Percentiles rank a stretch among this genome's conserved stretches.
Evolutionary conservation across 2,113 vertebrate species (phyloP).

Genomic region (Labeo catla): DNA sequence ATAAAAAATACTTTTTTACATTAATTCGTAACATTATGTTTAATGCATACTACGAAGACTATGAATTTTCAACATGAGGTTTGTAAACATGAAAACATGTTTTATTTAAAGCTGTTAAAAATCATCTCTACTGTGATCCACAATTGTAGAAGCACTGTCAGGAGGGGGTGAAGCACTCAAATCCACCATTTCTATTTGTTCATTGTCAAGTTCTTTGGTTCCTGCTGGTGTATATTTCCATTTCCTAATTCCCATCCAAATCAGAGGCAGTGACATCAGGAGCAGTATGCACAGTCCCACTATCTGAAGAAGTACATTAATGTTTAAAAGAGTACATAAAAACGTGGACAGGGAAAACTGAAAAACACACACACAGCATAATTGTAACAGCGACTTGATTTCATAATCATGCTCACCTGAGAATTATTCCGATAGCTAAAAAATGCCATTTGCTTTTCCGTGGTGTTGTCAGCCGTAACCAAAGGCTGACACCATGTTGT

Average conservation of each 20-base stretch:
- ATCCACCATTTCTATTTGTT: slow-evolving; percentile 22
- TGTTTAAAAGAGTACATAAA: neutral
- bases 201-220: neutral
- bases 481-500: slow-evolving; percentile 25
- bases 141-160: neutral
- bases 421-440: slow-evolving; percentile 24
- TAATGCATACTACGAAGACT: neutral
- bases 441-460: slow-evolving; percentile 19
- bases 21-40: neutral
- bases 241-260: neutral
- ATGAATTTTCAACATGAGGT: neutral
- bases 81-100: slow-evolving; percentile 1
- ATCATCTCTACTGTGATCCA: neutral
- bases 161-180: neutral
- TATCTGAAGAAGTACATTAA: neutral
- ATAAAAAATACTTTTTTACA: neutral
- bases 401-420: neutral
- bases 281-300: slow-evolving; percentile 12
- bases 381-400: neutral
- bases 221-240: neutral
- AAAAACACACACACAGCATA: neutral
- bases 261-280: slow-evolving; percentile 17
- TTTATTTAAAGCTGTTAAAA: slow-evolving; percentile 1
- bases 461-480: neutral
- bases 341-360: neutral